Conservation (phyloP, 2,888 invertebrate species). For the Brachyopa scutellaris region DNA sequence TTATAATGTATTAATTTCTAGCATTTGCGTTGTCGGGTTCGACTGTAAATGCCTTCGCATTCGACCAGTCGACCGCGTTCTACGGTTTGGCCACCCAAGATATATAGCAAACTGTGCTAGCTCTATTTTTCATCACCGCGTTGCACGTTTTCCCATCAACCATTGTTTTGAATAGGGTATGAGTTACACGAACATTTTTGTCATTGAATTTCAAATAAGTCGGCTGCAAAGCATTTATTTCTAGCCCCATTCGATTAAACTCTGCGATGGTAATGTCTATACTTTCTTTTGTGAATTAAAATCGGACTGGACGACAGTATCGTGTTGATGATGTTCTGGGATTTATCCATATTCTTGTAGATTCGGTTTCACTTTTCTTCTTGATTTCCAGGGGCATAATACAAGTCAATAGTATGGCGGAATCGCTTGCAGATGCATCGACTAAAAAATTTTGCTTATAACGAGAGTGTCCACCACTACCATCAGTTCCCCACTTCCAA, state of each 20-base stretch:
- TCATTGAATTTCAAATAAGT: background rate
- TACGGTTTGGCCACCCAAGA: no score
- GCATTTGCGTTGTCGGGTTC: no score
- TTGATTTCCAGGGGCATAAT: slow-evolving; percentile 7
- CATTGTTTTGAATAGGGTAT: slow-evolving; percentile 6
- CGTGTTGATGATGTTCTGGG: no score
- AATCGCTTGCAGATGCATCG: background rate
- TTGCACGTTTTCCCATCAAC: slow-evolving; percentile 7
- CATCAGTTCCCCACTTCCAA: background rate
- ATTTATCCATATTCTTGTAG: no score
- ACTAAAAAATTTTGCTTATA: background rate
- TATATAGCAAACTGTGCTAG: slow-evolving; percentile 6
- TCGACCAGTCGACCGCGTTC: no score
- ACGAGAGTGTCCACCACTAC: background rate
- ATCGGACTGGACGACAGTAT: background rate
- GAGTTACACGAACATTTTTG: background rate
- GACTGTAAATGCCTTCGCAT: no score
- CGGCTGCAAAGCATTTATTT: background rate
- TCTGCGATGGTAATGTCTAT: background rate
- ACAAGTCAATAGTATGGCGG: background rate
- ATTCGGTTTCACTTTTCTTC: background rate
- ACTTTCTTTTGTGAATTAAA: slow-evolving; percentile 9
- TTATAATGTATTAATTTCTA: no score
- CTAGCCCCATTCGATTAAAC: slow-evolving; percentile 1
- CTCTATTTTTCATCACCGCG: slow-evolving; percentile 4